phyloP scores from a whole-genome alignment of 1,140 invertebrate species.

The Schmidtea mediterranea region DNA sequence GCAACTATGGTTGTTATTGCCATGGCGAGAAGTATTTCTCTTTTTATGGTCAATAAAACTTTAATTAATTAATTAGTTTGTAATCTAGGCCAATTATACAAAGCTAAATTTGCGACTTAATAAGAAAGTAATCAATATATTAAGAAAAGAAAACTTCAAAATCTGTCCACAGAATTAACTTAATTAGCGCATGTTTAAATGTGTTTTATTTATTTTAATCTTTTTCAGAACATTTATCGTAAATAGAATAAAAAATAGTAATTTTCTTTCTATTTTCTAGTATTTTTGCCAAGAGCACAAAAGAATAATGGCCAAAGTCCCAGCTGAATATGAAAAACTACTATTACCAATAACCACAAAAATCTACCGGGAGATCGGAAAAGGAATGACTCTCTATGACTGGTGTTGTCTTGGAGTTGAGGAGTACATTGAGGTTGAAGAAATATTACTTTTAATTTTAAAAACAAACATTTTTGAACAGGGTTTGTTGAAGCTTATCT shows the following conservation, averaged over 20 bases:
- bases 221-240: no score
- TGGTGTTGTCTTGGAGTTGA: slow-evolving; percentile 53
- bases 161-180: no score
- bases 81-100: slow-evolving; percentile 37
- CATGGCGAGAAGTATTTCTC: no score
- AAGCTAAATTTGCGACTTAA: slow-evolving; percentile 36
- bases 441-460: no score
- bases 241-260: no score
- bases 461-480: no score
- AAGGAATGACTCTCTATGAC: slow-evolving; percentile 43
- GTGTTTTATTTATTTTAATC: no score
- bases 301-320: slow-evolving; percentile 51
- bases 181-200: no score
- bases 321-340: slow-evolving; percentile 53
- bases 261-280: slow-evolving; percentile 48
- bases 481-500: slow-evolving; percentile 37
- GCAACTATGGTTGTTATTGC: no score
- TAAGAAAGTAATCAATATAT: slow-evolving; percentile 47
- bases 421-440: slow-evolving; percentile 34
- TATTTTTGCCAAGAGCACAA: slow-evolving; percentile 28
- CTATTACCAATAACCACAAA: slow-evolving; percentile 47
- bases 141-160: no score
- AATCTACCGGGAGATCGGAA: slow-evolving; percentile 33
- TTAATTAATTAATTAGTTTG: slow-evolving; percentile 33
- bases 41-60: no score